phyloP scores from a whole-genome alignment of 92 coral and sea anemone species.

The Umimayanthus kanabou region DNA sequence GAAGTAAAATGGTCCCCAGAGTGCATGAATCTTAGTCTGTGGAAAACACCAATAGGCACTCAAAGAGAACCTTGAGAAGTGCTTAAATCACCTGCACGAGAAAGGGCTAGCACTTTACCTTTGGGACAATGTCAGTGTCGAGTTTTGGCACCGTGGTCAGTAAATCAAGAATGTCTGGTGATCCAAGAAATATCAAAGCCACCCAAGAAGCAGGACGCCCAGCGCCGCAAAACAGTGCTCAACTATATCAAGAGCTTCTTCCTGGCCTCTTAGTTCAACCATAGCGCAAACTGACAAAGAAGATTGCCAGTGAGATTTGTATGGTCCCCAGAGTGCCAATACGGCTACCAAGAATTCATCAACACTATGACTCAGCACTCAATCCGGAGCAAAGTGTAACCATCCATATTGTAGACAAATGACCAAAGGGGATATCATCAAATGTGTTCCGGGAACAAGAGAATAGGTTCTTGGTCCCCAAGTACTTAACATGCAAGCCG shows the following conservation, averaged over 20 bases:
- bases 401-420: constrained; percentile 20
- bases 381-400: not conserved
- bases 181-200: no score
- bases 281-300: no score
- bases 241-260: no score
- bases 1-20: no score
- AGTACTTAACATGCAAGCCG: constrained; percentile 20
- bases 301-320: no score
- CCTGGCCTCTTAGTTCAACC: no score
- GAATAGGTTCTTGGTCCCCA: not conserved
- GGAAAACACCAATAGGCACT: constrained; percentile 13
- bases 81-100: constrained; percentile 26
- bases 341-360: constrained; percentile 32
- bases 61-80: constrained; percentile 24
- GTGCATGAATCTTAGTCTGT: not conserved
- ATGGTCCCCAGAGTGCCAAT: not conserved
- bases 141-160: no score
- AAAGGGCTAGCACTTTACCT: not conserved
- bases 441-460: constrained; percentile 18
- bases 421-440: constrained; percentile 27
- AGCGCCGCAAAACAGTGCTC: no score
- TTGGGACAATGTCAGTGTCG: no score
- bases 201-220: no score
- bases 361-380: not conserved
- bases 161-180: no score